Base-by-base conservation (phyloP, 2,888 invertebrate species). In the Deilephila porcellus region DNA sequence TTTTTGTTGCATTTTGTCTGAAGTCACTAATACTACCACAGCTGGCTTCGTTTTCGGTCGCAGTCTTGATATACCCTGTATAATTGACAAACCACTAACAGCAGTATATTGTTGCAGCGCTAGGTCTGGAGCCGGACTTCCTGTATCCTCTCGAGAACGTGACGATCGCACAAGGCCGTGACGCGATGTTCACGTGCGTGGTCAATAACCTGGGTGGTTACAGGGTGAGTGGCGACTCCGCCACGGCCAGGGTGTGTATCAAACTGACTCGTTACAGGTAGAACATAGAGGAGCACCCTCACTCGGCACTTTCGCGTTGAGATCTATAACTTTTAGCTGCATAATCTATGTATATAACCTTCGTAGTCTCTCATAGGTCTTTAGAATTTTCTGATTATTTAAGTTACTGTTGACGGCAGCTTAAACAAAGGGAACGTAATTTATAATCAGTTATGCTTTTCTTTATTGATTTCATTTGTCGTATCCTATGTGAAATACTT, bases 221-320 rank as follows among this genome's bases (percentile, higher is more conserved):
- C 95, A 97, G 97, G 97, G 98, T 98, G 98, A 98, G 98, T 98
- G 97, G 97, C 95, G 97, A 97, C 95, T 95, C 96, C 96, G 95
- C 96, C 95, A 96, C 96, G 91, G 97, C 97, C 96, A 97, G 97
- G 97, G 97, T 97, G 97, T 97, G 97, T 97, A 97, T 97, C 96
- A 88, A 91, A 90, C 90, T 83, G 85, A 92, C 89, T 90, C 89
- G 85, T 86, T 92, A 91, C 93, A 93, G 91, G 90, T 93, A 91
- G 85, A 85, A 77, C 86, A 86, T 93, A 93, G 93, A 90, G 91
- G 91, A 91, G 94, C 94, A 94, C 93, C 83, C 84, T 89, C 89
- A 90, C 86, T 82, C 80, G 86, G 91, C 92, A 93, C 92, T 87
- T 87, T 76, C 81, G 84, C 84, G 80, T 83, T 88, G 92, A 90